These are phyloP conservation scores for Myanophis thanlyinensis DNA, from an alignment of 2,113 vertebrate genomes.

Conservation along the genomic window DNA sequence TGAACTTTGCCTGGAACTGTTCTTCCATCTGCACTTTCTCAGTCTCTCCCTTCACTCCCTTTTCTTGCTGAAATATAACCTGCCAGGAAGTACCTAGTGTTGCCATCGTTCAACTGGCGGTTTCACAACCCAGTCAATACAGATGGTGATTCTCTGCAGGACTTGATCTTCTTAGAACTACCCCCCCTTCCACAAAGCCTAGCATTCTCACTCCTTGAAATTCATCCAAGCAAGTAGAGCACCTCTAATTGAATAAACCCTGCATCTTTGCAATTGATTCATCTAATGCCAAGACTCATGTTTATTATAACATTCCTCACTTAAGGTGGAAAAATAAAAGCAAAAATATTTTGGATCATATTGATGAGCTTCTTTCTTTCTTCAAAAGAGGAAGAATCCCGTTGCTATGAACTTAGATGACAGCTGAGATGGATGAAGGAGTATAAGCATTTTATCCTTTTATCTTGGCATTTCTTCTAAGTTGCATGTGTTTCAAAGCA, in stretches of 20 bases:
- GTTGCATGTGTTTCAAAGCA: neutral
- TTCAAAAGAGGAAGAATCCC: neutral
- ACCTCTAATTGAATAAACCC: slow-evolving; percentile 43
- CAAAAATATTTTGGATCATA: slow-evolving; percentile 10
- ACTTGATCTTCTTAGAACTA: slow-evolving; percentile 51
- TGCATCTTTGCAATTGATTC: slow-evolving; percentile 39
- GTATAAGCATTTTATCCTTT: neutral
- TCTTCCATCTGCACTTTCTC: neutral
- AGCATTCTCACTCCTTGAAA: slow-evolving; percentile 48
- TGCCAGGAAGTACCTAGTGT: neutral
- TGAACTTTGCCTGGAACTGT: neutral
- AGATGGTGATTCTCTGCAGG: neutral
- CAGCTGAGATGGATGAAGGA: neutral
- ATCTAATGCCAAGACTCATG: slow-evolving; percentile 34
- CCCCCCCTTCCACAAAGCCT: slow-evolving; percentile 36
- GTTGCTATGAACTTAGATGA: slow-evolving; percentile 2
- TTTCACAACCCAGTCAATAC: neutral
- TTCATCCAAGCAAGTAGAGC: slow-evolving; percentile 41
- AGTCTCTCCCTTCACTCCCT: neutral
- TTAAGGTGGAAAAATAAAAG: slow-evolving; percentile 20
- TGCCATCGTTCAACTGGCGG: neutral
- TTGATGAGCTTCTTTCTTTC: slow-evolving; percentile 21
- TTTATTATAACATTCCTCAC: slow-evolving; percentile 35
- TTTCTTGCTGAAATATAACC: neutral
- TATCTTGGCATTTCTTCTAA: neutral